Evolutionary conservation across 2,797 vertebrate genomes (phyloP).

Genomic region (Typhlichthys subterraneus): DNA sequence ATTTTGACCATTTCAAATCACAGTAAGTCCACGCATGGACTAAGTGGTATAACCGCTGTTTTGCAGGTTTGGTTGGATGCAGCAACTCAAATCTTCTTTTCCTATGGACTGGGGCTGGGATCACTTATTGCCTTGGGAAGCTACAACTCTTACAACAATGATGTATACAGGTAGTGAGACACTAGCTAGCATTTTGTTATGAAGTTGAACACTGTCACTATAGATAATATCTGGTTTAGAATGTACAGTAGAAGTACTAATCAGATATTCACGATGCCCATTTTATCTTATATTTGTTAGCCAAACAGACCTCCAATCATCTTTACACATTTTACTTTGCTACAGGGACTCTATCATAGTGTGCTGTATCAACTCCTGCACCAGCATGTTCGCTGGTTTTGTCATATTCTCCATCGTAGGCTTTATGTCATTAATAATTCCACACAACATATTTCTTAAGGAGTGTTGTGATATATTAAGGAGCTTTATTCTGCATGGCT

Average conservation of each 20-base stretch:
- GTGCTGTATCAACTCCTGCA: constrained; percentile 89
- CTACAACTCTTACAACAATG: constrained; percentile 89
- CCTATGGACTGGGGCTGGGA: constrained; percentile 88
- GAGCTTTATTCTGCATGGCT: too few relatives aligned
- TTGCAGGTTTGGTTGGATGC: constrained; percentile 91
- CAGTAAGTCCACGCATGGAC: neutral
- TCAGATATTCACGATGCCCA: too few relatives aligned
- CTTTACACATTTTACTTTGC: neutral
- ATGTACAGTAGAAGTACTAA: too few relatives aligned
- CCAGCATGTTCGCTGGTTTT: constrained; percentile 89
- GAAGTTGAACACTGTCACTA: neutral
- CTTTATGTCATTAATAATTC: constrained; percentile 73
- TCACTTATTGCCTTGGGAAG: constrained; percentile 91
- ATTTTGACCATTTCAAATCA: too few relatives aligned
- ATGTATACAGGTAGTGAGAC: constrained; percentile 80
- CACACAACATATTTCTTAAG: too few relatives aligned
- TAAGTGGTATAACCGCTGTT: neutral
- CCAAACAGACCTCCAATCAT: neutral
- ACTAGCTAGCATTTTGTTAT: neutral
- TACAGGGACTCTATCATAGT: constrained; percentile 90
- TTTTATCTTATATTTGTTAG: neutral
- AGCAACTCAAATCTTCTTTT: constrained; percentile 93
- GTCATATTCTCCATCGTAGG: constrained; percentile 95
- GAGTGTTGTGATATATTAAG: too few relatives aligned
- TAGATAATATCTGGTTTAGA: too few relatives aligned